A percentile compares a stretch with the other conserved stretches of the same genome.
These are phyloP conservation scores for Cossypha heuglini DNA, from an alignment of 2,797 vertebrate species.

Conservation along the genomic window DNA sequence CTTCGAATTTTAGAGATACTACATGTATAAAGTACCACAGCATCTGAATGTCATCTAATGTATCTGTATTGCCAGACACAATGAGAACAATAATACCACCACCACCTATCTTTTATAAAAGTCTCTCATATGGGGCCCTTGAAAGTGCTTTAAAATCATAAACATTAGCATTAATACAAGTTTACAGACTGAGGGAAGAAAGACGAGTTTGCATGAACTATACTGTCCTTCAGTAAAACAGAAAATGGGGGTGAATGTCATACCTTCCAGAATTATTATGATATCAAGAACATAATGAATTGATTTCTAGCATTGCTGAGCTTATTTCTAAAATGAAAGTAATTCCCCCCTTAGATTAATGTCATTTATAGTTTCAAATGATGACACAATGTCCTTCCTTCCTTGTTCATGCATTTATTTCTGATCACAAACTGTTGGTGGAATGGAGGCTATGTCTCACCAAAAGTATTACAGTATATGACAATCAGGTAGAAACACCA, in stretches of 20 bases:
- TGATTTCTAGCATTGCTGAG: background rate
- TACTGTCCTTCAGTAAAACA: background rate
- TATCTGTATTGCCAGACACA: background rate
- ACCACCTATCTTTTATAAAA: background rate
- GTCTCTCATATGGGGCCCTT: background rate
- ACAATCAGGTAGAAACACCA: background rate
- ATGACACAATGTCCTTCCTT: background rate
- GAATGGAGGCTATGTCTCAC: background rate
- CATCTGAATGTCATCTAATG: background rate
- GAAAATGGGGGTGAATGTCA: background rate
- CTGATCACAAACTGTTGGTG: background rate
- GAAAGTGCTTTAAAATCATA: background rate
- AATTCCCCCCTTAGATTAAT: background rate
- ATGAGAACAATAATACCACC: background rate
- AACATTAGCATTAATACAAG: background rate
- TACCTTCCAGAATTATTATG: background rate
- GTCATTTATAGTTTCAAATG: background rate
- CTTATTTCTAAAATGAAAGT: background rate
- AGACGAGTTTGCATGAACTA: background rate
- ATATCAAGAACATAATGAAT: background rate
- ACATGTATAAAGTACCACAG: background rate
- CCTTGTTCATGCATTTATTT: background rate
- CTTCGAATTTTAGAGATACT: background rate
- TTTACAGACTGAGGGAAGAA: background rate
- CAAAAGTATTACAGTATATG: background rate